Percentiles rank a stretch among this genome's conserved stretches.
Conservation (phyloP, 2,888 invertebrate species). For the Pseudanteris insignis region DNA sequence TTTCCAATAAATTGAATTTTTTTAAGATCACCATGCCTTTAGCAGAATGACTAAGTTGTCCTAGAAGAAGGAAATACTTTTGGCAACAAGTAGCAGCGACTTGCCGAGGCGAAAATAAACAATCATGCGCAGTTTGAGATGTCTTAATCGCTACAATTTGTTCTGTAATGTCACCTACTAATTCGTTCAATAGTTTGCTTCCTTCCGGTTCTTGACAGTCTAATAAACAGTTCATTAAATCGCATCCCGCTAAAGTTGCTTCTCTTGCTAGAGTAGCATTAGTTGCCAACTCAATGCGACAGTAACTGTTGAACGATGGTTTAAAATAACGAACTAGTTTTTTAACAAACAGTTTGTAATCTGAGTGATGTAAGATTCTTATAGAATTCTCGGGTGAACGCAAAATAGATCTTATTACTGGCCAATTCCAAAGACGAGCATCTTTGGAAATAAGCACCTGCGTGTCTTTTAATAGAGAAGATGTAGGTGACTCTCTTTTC, state of each 20-base stretch:
- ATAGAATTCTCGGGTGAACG: conserved; percentile 69
- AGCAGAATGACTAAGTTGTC: conserved; percentile 80
- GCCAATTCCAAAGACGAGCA: conserved; percentile 91
- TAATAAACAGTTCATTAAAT: conserved; percentile 79
- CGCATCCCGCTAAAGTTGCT: conserved; percentile 75
- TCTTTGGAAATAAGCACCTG: conserved; percentile 83
- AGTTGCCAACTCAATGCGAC: conserved; percentile 79
- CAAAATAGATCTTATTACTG: conserved; percentile 74
- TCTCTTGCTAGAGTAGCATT: conserved; percentile 68
- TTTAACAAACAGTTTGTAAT: conserved; percentile 75
- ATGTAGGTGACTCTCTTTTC: conserved; percentile 58
- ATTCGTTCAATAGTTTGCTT: conserved; percentile 77
- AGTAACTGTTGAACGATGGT: conserved; percentile 88
- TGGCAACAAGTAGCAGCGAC: conserved; percentile 91
- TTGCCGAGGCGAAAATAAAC: conserved; percentile 86
- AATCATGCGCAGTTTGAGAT: conserved; percentile 83
- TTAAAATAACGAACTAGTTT: conserved; percentile 85
- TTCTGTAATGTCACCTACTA: conserved; percentile 81
- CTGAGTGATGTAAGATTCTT: conserved; percentile 73
- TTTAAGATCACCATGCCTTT: conserved; percentile 78
- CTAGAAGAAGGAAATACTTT: conserved; percentile 93
- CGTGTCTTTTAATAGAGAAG: conserved; percentile 75
- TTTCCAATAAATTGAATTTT: conserved; percentile 63
- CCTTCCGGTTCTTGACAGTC: conserved; percentile 76
- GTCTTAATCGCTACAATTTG: conserved; percentile 79